Percentiles rank a stretch among this genome's conserved stretches.
Conservation (phyloP, 2,888 invertebrate genomes). For the Drosophila parthenogenetica region DNA sequence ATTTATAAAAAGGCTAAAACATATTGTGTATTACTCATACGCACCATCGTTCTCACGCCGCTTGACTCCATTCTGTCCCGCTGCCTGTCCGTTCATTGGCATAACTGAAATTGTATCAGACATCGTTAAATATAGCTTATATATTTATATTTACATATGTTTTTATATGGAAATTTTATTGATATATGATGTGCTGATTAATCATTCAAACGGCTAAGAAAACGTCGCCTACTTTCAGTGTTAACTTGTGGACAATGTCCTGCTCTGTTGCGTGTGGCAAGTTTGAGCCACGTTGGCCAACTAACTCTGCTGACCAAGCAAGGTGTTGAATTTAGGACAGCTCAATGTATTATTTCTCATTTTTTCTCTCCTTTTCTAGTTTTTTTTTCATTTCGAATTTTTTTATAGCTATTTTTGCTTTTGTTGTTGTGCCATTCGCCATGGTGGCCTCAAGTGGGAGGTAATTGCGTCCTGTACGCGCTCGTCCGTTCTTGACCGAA, state of each 20-base stretch:
- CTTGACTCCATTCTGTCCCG: slow-evolving; percentile 74
- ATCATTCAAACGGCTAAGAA: slow-evolving; percentile 29
- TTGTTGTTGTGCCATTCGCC: slow-evolving; percentile 52
- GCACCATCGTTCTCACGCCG: slow-evolving; percentile 81
- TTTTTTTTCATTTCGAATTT: slow-evolving; percentile 8
- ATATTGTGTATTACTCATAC: slow-evolving; percentile 57
- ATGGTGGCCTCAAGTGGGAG: slow-evolving; percentile 28
- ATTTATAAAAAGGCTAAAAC: not conserved
- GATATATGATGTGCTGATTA: slow-evolving; percentile 24
- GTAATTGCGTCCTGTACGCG: slow-evolving; percentile 73
- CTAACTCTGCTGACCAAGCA: slow-evolving; percentile 62
- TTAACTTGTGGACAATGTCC: slow-evolving; percentile 10
- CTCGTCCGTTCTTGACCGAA: slow-evolving; percentile 44
- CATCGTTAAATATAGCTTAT: slow-evolving; percentile 21
- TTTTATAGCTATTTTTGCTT: slow-evolving; percentile 10
- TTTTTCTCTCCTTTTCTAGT: slow-evolving; percentile 6
- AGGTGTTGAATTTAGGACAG: slow-evolving; percentile 80
- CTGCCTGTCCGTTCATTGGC: slow-evolving; percentile 83
- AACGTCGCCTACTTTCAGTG: slow-evolving; percentile 45
- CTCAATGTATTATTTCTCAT: slow-evolving; percentile 52
- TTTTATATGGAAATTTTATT: slow-evolving; percentile 7
- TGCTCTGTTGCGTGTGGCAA: slow-evolving; percentile 60
- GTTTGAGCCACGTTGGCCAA: slow-evolving; percentile 73
- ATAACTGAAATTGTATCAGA: slow-evolving; percentile 78
- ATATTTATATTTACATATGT: slow-evolving; percentile 7